Evolutionary conservation across 2,797 vertebrate species (phyloP).

Genomic region (Choloepus didactylus): DNA sequence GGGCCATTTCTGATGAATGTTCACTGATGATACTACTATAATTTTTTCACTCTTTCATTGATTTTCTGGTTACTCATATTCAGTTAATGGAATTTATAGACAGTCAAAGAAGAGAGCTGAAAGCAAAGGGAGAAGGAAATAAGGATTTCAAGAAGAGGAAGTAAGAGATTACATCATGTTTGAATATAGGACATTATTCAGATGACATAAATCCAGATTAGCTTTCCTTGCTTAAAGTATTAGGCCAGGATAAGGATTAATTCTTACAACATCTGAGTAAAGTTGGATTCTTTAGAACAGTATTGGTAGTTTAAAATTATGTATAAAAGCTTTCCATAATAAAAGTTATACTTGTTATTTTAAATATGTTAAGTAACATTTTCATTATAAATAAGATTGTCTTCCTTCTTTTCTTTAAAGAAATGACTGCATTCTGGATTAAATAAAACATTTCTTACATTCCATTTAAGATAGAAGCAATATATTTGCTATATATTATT

Average conservation of each 20-base stretch:
- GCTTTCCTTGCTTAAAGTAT: slow-evolving; percentile 77
- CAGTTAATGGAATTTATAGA: background rate
- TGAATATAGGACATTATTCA: slow-evolving; percentile 67
- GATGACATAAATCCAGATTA: slow-evolving; percentile 76
- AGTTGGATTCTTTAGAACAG: slow-evolving; percentile 45
- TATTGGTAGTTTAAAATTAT: background rate
- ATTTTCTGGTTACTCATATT: background rate
- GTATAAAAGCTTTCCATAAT: background rate
- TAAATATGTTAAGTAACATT: background rate
- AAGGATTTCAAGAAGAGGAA: slow-evolving; percentile 33
- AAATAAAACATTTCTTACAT: background rate
- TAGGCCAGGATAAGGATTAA: slow-evolving; percentile 77
- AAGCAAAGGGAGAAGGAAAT: background rate
- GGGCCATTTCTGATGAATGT: background rate
- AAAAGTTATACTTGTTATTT: background rate
- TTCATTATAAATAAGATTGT: background rate
- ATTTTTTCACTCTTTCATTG: background rate
- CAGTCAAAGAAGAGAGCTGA: background rate
- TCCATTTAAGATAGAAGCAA: background rate
- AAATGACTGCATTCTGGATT: background rate
- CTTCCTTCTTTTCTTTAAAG: background rate
- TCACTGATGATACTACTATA: background rate
- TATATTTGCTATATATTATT: background rate
- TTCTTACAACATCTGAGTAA: slow-evolving; percentile 67
- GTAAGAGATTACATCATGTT: slow-evolving; percentile 62